A percentile compares a stretch with the other conserved stretches of the same genome.
Evolutionary conservation across 2,888 invertebrate genomes (phyloP).

Genomic region (Coenonympha arcania): DNA sequence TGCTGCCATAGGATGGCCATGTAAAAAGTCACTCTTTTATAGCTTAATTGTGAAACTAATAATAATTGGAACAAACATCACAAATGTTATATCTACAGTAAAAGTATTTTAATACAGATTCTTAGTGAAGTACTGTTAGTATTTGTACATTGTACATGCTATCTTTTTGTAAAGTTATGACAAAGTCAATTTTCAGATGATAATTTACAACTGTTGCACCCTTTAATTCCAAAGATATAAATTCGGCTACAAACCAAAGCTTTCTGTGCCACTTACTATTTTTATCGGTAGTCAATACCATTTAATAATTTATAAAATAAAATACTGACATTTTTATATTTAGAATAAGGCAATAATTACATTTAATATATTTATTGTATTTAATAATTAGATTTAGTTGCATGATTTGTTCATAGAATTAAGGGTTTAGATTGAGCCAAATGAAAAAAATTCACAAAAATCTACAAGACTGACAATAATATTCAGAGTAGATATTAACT

Average conservation of each 20-base stretch:
- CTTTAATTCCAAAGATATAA: constrained; percentile 33
- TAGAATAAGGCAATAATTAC: constrained; percentile 55
- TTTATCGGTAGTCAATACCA: constrained; percentile 56
- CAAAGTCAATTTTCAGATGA: constrained; percentile 27
- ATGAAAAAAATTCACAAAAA: constrained; percentile 62
- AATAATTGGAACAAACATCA: constrained; percentile 39
- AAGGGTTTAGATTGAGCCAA: constrained; percentile 67
- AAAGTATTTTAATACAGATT: constrained; percentile 24
- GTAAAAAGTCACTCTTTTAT: no score
- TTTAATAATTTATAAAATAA: constrained; percentile 37
- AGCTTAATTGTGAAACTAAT: constrained; percentile 26
- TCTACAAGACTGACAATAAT: constrained; percentile 74
- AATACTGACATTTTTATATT: constrained; percentile 50
- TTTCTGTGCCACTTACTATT: constrained; percentile 62
- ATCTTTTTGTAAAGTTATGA: constrained; percentile 24
- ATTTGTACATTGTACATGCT: not conserved
- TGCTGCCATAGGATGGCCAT: no score
- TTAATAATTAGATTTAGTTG: constrained; percentile 61
- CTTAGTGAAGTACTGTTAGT: constrained; percentile 18
- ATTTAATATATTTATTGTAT: constrained; percentile 68
- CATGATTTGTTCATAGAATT: constrained; percentile 65
- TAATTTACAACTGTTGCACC: constrained; percentile 9
- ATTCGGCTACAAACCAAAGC: constrained; percentile 68
- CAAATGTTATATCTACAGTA: constrained; percentile 38
- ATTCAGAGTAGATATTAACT: constrained; percentile 71